Evolutionary conservation across 2,113 vertebrate genomes (phyloP), one percentile per base, ranked within the genome.

Genomic region (Thinocorus orbignyianus): DNA sequence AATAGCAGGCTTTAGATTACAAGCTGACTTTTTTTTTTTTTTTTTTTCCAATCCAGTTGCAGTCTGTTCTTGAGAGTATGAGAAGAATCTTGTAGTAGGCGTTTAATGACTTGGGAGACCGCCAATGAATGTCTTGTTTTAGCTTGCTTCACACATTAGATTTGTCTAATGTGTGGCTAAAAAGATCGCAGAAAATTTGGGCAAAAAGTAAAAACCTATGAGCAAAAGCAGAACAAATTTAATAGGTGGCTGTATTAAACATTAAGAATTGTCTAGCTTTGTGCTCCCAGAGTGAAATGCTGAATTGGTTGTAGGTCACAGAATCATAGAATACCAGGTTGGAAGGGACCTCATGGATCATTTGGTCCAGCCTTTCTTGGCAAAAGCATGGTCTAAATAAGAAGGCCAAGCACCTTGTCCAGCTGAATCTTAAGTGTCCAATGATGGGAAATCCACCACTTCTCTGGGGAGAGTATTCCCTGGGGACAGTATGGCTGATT

Each of bases 81-180:
- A 95, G 87, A 88, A n/a, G 95, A 96, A 94, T 96, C 93, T 92
- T 70, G 71, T 91, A 54, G 95, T 92, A 90, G 96, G 95, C 58
- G 64, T 97, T 95, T 94, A 96, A 95, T 95, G 85, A 90, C 66
- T 96, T 96, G 95, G 93, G 81, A 93, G 79, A 24, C 62, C 0
- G 94, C 95, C 94, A 96, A 2, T 42, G 74, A 85, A 55, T 42
- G n/a, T 94, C 93, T 94, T 95, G 94, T 96, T 95, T 96, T 91
- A 95, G 92, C 93, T 96, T 97, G 95, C 62, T 96, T 95, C 41
- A 24, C 79, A 61, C 93, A 30, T 95, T 57, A 76, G 70, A 41
- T 80, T 77, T 93, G 54, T 82, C 62, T 90, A 85, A 88, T 0
- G 5, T 73, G 58, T 69, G 62, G 42, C 57, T 88, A 31, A 91